Evolutionary conservation across 2,797 vertebrate genomes (phyloP).

Genomic region (Numenius phaeopus): DNA sequence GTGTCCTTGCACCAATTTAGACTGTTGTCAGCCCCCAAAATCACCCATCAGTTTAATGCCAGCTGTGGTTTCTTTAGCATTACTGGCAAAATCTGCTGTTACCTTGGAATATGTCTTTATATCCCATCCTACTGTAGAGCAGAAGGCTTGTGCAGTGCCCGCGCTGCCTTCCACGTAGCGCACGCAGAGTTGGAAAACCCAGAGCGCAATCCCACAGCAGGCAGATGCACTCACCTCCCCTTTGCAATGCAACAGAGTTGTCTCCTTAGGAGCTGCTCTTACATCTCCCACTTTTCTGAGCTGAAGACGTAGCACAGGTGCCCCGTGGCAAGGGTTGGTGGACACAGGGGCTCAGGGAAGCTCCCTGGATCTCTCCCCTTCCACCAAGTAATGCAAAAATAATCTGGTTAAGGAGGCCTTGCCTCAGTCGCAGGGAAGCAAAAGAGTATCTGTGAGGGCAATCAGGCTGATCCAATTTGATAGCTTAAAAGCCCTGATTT

Average conservation of each 20-base stretch:
- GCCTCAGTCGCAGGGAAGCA: background rate
- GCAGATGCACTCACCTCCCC: accelerated
- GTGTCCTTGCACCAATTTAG: background rate
- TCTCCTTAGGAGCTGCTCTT: background rate
- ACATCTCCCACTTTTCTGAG: background rate
- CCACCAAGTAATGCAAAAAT: background rate
- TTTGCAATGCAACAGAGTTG: background rate
- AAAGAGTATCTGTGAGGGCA: background rate
- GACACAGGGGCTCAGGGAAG: accelerated
- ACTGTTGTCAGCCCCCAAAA: background rate
- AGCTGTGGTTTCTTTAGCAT: background rate
- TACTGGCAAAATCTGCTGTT: background rate
- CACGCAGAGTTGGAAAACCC: background rate
- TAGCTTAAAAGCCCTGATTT: conserved; percentile 1
- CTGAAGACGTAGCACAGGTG: background rate
- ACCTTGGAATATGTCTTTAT: background rate
- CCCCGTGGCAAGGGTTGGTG: background rate
- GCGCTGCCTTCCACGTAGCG: accelerated
- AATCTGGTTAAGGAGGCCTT: background rate
- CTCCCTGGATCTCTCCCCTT: background rate
- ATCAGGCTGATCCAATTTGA: background rate
- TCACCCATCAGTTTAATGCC: background rate
- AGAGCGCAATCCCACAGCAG: accelerated
- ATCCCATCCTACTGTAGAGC: background rate
- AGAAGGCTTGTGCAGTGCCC: background rate